These are phyloP conservation scores for Enteromius mattozi DNA, from an alignment of 2,797 vertebrate genomes.

Conservation along the genomic window DNA sequence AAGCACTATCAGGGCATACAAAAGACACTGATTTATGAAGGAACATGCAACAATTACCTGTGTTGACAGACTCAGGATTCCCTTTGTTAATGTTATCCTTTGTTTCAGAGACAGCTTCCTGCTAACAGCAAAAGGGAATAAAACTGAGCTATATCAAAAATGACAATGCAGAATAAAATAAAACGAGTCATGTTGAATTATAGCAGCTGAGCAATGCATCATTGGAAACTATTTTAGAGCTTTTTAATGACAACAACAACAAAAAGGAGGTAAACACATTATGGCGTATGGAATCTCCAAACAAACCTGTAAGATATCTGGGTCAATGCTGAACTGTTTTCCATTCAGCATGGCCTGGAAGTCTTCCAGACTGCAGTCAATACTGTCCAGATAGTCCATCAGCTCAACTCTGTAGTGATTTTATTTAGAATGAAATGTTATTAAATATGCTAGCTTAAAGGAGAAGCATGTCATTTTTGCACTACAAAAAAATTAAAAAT, in stretches of 20 bases:
- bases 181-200: background rate
- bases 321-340: constrained; percentile 91
- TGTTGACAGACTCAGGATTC: constrained; percentile 53
- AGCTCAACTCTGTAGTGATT: constrained; percentile 85
- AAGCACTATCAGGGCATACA: background rate
- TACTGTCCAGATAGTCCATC: constrained; percentile 97
- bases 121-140: background rate
- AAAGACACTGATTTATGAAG: background rate
- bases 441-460: background rate
- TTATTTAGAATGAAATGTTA: background rate
- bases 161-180: background rate
- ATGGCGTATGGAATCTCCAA: background rate
- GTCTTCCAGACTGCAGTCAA: constrained; percentile 97
- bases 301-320: constrained; percentile 84
- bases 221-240: background rate
- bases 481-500: background rate
- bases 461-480: background rate
- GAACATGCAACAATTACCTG: constrained; percentile 61
- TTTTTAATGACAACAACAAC: background rate
- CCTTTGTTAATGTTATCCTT: constrained; percentile 57
- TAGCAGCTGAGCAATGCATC: background rate
- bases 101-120: constrained; percentile 65
- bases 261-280: background rate
- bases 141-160: background rate
- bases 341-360: constrained; percentile 94